A percentile compares a stretch with the other conserved stretches of the same genome.
phyloP scores from a whole-genome alignment of 2,113 vertebrate genomes.

The Anarhynchus alexandrinus region DNA sequence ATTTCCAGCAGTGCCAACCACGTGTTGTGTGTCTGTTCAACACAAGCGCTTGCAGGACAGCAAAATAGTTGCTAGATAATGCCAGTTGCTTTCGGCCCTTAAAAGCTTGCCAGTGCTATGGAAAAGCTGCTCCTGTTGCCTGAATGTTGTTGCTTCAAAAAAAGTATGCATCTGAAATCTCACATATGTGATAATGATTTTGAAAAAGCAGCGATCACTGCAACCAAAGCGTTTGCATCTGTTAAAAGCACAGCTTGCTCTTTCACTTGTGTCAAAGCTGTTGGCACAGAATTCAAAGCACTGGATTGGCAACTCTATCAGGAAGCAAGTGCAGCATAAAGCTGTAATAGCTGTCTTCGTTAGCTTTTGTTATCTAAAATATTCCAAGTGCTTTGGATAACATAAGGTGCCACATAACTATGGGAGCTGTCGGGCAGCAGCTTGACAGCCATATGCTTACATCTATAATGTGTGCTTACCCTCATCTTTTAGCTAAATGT shows the following conservation, averaged over 20 bases:
- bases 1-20: not conserved
- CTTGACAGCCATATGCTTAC: slow-evolving; percentile 25
- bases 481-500: slow-evolving; percentile 7
- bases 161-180: not conserved
- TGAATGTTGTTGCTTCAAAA: not conserved
- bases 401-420: slow-evolving; percentile 12
- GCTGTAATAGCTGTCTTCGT: slow-evolving; percentile 3
- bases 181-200: not conserved
- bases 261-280: slow-evolving; percentile 32
- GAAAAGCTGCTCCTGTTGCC: not conserved
- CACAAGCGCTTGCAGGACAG: not conserved
- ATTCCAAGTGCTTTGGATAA: slow-evolving; percentile 42
- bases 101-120: not conserved
- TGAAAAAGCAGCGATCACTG: not conserved
- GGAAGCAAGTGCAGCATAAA: slow-evolving; percentile 55
- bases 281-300: slow-evolving; percentile 63
- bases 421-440: not conserved
- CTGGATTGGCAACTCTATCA: slow-evolving; percentile 39
- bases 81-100: not conserved
- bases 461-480: not conserved
- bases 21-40: accelerated
- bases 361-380: slow-evolving; percentile 56
- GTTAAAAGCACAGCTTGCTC: slow-evolving; percentile 37
- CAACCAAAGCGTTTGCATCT: slow-evolving; percentile 28
- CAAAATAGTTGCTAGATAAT: not conserved